Conservation (phyloP, 2,113 vertebrate genomes). For the Myocastor coypus region DNA sequence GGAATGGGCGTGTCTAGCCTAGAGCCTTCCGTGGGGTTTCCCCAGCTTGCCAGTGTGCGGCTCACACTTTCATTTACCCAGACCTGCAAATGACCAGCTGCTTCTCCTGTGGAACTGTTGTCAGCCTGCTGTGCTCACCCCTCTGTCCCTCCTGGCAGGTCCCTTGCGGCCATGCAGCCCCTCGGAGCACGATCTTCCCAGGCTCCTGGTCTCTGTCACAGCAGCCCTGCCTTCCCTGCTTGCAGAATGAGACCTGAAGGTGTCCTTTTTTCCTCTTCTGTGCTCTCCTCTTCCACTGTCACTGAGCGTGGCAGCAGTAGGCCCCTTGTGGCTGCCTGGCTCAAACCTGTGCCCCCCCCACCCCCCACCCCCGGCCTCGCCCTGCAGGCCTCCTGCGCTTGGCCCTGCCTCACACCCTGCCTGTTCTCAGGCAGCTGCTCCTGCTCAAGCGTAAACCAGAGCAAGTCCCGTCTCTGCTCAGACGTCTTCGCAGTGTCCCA, state of each 20-base stretch:
- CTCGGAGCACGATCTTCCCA: fast-evolving
- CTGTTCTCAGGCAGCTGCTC: not conserved
- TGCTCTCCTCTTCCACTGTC: not conserved
- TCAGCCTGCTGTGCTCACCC: not conserved
- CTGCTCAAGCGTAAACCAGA: not conserved
- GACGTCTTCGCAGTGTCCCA: not conserved
- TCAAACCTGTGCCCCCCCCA: not conserved
- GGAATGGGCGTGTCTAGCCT: not conserved
- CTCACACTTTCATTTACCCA: not conserved
- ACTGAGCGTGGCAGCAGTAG: fast-evolving
- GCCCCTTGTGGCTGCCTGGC: fast-evolving
- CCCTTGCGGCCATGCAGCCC: not conserved
- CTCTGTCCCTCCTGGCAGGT: not conserved
- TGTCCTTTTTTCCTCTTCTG: not conserved
- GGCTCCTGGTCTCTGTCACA: fast-evolving
- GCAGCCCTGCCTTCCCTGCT: fast-evolving
- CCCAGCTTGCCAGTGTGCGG: not conserved
- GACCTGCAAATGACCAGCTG: not conserved
- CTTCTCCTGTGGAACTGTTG: not conserved
- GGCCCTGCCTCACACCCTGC: not conserved
- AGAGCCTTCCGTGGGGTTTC: not conserved
- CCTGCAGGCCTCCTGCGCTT: no score
- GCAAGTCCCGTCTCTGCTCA: not conserved
- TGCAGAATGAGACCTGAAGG: fast-evolving
- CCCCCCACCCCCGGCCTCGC: not conserved